Conservation (phyloP, 2,888 invertebrate species). For the Stenodema calcarata region DNA sequence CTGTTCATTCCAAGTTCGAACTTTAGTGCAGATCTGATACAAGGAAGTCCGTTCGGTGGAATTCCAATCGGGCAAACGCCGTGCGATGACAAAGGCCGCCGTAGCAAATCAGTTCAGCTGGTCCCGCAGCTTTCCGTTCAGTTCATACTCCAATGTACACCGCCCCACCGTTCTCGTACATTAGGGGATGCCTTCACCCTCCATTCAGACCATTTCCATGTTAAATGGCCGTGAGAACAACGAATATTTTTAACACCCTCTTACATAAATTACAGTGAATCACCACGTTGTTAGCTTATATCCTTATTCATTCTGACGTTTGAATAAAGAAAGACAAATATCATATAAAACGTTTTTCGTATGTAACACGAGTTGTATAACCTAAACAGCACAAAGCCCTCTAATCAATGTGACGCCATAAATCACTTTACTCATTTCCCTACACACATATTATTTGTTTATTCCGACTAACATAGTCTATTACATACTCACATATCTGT, state of each 20-base stretch:
- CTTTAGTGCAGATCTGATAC: background rate
- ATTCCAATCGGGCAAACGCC: slow-evolving; percentile 3
- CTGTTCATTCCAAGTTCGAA: too few species aligned
- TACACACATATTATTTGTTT: too few species aligned
- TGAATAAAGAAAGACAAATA: background rate
- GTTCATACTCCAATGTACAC: background rate
- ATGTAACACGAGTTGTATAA: background rate
- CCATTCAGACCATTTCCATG: background rate
- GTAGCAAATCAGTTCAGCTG: slow-evolving; percentile 33
- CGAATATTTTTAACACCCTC: background rate
- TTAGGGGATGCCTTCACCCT: background rate
- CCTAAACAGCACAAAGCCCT: background rate
- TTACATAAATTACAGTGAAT: slow-evolving; percentile 38
- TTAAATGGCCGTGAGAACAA: slow-evolving; percentile 45
- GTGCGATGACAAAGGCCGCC: slow-evolving; percentile 9
- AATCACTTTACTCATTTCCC: background rate
- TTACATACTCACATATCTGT: too few species aligned
- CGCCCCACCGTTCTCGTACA: background rate
- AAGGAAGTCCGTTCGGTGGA: background rate
- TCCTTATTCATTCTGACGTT: background rate
- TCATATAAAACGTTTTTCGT: background rate
- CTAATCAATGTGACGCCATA: background rate
- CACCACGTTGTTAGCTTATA: slow-evolving; percentile 10
- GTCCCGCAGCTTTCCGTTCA: background rate
- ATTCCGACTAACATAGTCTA: too few species aligned